A percentile compares a stretch with the other conserved stretches of the same genome.
These are phyloP conservation scores for Intellagama lesueurii DNA, from an alignment of 2,797 vertebrate species.

Conservation along the genomic window DNA sequence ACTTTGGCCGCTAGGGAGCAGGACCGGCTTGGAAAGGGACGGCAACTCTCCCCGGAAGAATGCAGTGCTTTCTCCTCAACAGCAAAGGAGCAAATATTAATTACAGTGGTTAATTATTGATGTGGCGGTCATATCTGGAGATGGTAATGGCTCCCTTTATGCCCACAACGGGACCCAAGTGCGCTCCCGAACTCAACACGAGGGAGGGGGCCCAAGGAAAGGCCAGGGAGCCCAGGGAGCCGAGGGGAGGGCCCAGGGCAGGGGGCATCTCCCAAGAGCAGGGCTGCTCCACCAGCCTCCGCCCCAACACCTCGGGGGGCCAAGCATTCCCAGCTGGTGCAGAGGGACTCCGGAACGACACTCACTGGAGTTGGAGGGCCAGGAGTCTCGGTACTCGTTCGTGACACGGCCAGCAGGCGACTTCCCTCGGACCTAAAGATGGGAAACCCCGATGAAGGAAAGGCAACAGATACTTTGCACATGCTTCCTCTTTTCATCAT, in stretches of 20 bases:
- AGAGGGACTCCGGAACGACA: constrained; percentile 15
- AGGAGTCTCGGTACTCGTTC: constrained; percentile 85
- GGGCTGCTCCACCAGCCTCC: too few relatives aligned
- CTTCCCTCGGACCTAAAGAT: constrained; percentile 82
- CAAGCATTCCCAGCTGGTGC: background rate
- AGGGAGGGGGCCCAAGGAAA: background rate
- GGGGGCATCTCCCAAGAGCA: background rate
- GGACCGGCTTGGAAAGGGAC: background rate
- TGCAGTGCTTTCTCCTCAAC: background rate
- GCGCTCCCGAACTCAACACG: background rate
- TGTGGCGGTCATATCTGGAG: background rate
- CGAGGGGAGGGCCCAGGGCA: background rate
- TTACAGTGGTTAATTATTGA: background rate
- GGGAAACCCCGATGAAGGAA: constrained; percentile 21
- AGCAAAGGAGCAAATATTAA: background rate
- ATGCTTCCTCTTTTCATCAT: background rate
- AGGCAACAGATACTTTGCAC: background rate
- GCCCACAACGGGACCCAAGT: background rate
- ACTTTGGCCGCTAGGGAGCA: constrained; percentile 57
- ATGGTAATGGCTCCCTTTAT: background rate
- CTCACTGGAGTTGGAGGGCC: constrained; percentile 91
- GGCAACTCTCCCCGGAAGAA: background rate
- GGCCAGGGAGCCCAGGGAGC: background rate
- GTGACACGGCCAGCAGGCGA: constrained; percentile 82
- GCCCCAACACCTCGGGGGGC: background rate